Conservation (phyloP, 2,888 invertebrate species). For the Arrhopalites spinosus region DNA sequence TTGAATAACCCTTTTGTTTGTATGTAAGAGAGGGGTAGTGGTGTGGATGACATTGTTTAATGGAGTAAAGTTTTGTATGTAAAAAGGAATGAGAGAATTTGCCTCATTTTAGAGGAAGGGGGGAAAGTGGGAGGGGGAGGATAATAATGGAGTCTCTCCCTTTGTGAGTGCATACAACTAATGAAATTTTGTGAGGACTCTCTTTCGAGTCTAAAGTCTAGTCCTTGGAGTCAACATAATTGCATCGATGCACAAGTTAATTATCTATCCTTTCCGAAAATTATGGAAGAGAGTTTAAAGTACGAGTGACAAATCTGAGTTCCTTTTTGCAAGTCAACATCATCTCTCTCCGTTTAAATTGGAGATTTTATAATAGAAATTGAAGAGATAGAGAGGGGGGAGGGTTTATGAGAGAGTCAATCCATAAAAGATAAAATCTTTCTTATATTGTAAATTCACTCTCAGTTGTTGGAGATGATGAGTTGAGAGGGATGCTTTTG, state of each 20-base stretch:
- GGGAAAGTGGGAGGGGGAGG: too few species aligned
- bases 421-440: too few species aligned
- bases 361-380: not conserved
- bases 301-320: not conserved
- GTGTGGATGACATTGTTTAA: too few species aligned
- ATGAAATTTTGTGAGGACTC: conserved; percentile 15
- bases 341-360: not conserved
- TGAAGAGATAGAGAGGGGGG: not conserved
- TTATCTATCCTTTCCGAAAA: conserved; percentile 9
- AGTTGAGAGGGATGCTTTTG: too few species aligned
- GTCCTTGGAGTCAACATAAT: conserved; percentile 7
- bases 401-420: not conserved
- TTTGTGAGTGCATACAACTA: conserved; percentile 3
- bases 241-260: conserved; percentile 26
- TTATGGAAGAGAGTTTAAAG: conserved; percentile 4
- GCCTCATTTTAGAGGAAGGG: too few species aligned
- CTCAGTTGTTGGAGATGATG: too few species aligned
- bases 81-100: too few species aligned
- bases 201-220: conserved; percentile 1
- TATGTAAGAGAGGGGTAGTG: too few species aligned
- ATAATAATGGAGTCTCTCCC: not conserved
- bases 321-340: not conserved
- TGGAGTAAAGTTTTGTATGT: too few species aligned
- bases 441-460: too few species aligned
- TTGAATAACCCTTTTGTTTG: too few species aligned